Conservation (phyloP, 2,888 invertebrate species). For the Eupithecia subumbrata region DNA sequence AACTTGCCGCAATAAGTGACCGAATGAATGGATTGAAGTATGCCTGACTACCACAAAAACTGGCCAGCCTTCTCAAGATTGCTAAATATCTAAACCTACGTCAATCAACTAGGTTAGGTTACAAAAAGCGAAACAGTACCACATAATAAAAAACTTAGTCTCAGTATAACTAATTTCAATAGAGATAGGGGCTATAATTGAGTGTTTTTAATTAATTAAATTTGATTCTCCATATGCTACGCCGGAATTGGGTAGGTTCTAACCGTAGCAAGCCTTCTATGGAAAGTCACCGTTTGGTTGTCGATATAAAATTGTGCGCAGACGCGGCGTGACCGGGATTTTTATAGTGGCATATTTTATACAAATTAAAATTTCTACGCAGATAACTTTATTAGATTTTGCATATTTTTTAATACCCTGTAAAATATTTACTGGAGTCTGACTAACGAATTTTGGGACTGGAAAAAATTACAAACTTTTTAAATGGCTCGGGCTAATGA, state of each 20-base stretch:
- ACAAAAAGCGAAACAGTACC: not conserved
- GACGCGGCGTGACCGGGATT: constrained; percentile 12
- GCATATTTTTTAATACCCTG: no score
- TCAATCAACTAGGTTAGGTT: not conserved
- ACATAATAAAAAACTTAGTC: not conserved
- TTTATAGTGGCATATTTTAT: not conserved
- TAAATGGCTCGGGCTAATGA: no score
- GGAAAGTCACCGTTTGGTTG: constrained; percentile 38
- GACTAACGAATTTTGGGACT: no score
- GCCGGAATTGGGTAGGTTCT: constrained; percentile 38
- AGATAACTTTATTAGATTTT: no score
- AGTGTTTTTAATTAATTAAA: not conserved
- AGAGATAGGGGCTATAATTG: not conserved
- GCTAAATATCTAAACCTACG: constrained; percentile 1
- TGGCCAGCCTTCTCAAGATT: constrained; percentile 5
- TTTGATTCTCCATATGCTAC: constrained; percentile 15
- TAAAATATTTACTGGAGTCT: no score
- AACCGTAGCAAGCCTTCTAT: constrained; percentile 45
- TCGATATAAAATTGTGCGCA: constrained; percentile 5
- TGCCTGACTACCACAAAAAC: constrained; percentile 6
- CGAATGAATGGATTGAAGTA: not conserved
- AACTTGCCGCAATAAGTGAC: not conserved
- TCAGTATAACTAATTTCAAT: not conserved
- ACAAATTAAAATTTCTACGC: no score
- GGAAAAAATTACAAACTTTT: no score